Base-by-base conservation (phyloP, 2,888 invertebrate genomes). In the Hoplodrina ambigua region DNA sequence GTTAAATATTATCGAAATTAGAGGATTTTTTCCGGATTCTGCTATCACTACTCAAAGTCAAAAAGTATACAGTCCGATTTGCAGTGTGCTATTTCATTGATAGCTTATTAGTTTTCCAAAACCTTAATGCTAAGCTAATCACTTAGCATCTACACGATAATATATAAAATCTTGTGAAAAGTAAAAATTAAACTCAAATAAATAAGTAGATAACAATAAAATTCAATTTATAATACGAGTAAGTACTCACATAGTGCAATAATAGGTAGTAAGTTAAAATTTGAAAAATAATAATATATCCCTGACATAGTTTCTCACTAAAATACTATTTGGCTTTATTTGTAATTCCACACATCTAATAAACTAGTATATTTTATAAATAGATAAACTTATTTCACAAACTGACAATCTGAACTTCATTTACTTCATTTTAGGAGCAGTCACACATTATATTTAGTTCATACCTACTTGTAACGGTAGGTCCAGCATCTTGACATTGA, bases 401-500 rank as follows among this genome's bases (percentile, higher is more conserved):
- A 55, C 1, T 46, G 25, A n/a, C 25, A 49, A 52, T 52, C 17
- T 50, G 49, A 59, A 46, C 37, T 20, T 25, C 8, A 53, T 60
- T 49, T 30, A 49, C 19, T n/a, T n/a, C n/a, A n/a, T n/a, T n/a
- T n/a, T n/a, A 60, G 44, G n/a, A 30, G 46, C 41, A 56, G 30
- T 13, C 41, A 53, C 52, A 61, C 55, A 60, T 46, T 30, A 61
- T 17, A 50, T 52, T 64, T n/a, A 44, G 25, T 56, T 67, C 53
- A 8, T 56, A 52, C 62, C 53, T 72, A 70, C 56, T 52, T 37
- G 11, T 50, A 62, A 37, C 66, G 55, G 70, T 80, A 78, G 81
- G 83, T 85, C 72, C 84, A 79, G 73, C 82, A 70, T 82, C 76
- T 66, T 84, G 88, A 88, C 88, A 71, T 79, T 87, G 87, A 92